Percentiles rank a stretch among this genome's conserved stretches.
These are phyloP conservation scores for Leucophora obtusa DNA, from an alignment of 2,888 invertebrate genomes.

Conservation along the genomic window DNA sequence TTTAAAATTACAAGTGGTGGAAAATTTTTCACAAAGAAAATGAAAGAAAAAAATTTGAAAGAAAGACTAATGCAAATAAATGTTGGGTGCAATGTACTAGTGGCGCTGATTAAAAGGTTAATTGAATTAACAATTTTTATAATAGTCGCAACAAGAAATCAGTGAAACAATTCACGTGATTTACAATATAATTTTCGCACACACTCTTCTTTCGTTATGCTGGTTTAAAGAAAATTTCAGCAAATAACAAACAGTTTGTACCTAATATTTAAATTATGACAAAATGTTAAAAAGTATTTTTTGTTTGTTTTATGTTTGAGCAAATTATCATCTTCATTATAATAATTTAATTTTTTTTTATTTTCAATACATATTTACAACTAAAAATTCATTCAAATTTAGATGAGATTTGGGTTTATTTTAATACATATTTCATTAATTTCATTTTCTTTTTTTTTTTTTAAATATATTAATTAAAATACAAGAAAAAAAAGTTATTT, in stretches of 20 bases:
- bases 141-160: not conserved
- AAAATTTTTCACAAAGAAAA: not conserved
- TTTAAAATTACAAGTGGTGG: not conserved
- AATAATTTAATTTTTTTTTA: not conserved
- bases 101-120: slow-evolving; percentile 49
- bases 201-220: not conserved
- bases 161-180: not conserved
- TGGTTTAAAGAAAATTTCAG: not conserved
- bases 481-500: slow-evolving; percentile 13
- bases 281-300: slow-evolving; percentile 8
- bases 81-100: slow-evolving; percentile 32
- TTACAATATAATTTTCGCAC: not conserved
- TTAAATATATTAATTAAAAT: not conserved
- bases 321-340: not conserved
- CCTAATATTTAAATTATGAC: slow-evolving; percentile 3
- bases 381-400: slow-evolving; percentile 18
- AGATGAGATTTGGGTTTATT: not conserved
- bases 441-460: slow-evolving; percentile 6
- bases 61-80: slow-evolving; percentile 28
- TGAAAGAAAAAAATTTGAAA: not conserved
- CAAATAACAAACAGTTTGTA: slow-evolving; percentile 41
- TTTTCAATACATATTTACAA: slow-evolving; percentile 10
- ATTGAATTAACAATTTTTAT: slow-evolving; percentile 46
- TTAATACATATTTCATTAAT: slow-evolving; percentile 19
- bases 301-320: not conserved